These are phyloP conservation scores for Podabrus alpinus DNA, from an alignment of 2,888 invertebrate species.

Conservation along the genomic window DNA sequence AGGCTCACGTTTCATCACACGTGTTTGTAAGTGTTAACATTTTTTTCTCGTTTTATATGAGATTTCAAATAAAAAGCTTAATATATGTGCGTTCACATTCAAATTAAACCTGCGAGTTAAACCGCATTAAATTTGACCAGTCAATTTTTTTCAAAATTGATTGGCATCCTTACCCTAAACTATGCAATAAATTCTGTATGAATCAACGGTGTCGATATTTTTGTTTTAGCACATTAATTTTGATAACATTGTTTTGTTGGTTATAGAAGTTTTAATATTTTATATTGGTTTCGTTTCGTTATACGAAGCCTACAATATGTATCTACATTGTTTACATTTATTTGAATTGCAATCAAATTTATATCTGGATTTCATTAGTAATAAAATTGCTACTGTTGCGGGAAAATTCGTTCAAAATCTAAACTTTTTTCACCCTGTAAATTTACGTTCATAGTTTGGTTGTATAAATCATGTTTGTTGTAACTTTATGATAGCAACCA, in stretches of 20 bases:
- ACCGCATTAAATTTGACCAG: too few relatives aligned
- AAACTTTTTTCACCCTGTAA: neutral
- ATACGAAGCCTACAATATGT: neutral
- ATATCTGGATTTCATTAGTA: neutral
- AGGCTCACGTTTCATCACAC: conserved; percentile 14
- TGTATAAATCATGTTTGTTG: too few relatives aligned
- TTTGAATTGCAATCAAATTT: neutral
- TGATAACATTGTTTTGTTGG: neutral
- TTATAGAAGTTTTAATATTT: neutral
- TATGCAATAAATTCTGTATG: neutral
- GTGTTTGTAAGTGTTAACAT: conserved; percentile 14
- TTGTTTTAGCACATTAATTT: neutral
- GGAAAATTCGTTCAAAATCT: neutral
- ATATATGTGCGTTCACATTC: neutral
- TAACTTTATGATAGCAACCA: too few relatives aligned
- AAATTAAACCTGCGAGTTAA: too few relatives aligned
- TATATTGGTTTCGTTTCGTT: neutral
- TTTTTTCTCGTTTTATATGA: conserved; percentile 13
- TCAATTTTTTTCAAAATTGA: neutral
- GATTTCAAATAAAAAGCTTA: conserved; percentile 10
- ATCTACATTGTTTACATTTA: neutral
- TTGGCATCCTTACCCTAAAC: neutral
- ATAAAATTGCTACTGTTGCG: neutral
- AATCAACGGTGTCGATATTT: neutral
- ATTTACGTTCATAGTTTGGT: too few relatives aligned